Evolutionary conservation across 1,140 invertebrate genomes (phyloP).

Genomic region (Nymphalis io): DNA sequence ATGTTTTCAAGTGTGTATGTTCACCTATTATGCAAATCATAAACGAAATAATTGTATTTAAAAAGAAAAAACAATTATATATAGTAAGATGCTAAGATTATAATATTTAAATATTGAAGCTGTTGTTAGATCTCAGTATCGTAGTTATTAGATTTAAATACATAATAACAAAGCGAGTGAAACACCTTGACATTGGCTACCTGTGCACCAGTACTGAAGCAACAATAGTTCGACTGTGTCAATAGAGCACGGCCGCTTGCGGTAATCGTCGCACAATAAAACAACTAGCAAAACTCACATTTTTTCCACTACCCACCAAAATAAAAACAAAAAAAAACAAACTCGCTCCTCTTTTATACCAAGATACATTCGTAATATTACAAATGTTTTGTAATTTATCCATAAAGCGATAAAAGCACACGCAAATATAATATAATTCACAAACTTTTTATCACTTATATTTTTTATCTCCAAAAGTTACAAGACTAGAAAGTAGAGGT

Average conservation of each 20-base stretch:
- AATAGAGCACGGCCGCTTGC: slow-evolving; percentile 62
- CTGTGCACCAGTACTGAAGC: slow-evolving; percentile 49
- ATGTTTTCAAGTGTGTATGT: no score
- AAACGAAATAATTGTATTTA: no score
- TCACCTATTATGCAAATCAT: no score
- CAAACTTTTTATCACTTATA: slow-evolving; percentile 16
- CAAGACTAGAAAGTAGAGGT: slow-evolving; percentile 16
- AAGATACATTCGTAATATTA: slow-evolving; percentile 5
- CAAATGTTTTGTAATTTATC: slow-evolving; percentile 18
- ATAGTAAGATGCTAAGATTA: no score
- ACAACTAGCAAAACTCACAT: slow-evolving; percentile 46
- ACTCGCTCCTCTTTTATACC: slow-evolving; percentile 14
- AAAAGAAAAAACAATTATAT: no score
- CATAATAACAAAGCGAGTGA: slow-evolving; percentile 26
- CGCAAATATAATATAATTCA: slow-evolving; percentile 35
- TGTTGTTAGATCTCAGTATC: background rate
- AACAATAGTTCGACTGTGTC: slow-evolving; percentile 58
- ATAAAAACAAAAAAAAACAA: slow-evolving; percentile 39
- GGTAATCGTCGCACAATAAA: slow-evolving; percentile 56
- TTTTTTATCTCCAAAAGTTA: slow-evolving; percentile 24
- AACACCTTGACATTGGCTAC: slow-evolving; percentile 67
- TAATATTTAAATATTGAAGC: background rate
- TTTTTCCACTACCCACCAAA: slow-evolving; percentile 47
- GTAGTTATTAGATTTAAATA: slow-evolving; percentile 8
- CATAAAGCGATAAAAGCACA: slow-evolving; percentile 38